Conservation (phyloP, 30 jellyfish, hydroid and myxozoan genomes). For the Hydractinia echinata region DNA sequence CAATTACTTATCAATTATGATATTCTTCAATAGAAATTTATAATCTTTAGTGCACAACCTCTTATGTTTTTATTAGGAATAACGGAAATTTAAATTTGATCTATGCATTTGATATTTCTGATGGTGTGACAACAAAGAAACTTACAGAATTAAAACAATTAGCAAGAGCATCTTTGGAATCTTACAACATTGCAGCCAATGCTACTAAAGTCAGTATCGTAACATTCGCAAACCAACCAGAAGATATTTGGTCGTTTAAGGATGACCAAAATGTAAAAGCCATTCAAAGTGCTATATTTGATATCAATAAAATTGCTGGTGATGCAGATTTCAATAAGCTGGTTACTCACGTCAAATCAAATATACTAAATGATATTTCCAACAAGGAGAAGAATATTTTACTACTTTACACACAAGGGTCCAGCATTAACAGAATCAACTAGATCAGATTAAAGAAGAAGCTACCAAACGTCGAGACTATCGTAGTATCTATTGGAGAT, state of each 20-base stretch:
- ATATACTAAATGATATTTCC: background rate
- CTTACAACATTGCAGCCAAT: background rate
- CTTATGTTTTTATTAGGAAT: slow-evolving; percentile 26
- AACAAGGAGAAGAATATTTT: background rate
- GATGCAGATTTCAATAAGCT: background rate
- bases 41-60: background rate
- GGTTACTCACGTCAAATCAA: background rate
- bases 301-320: background rate
- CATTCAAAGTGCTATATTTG: background rate
- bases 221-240: slow-evolving; percentile 11
- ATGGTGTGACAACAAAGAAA: background rate
- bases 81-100: slow-evolving; percentile 39
- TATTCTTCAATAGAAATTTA: no score
- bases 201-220: slow-evolving; percentile 13
- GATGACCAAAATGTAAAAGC: background rate
- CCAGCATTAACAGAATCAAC: background rate
- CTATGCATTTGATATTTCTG: slow-evolving; percentile 48
- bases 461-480: slow-evolving; percentile 9
- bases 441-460: background rate
- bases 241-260: background rate
- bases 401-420: slow-evolving; percentile 4
- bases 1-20: background rate
- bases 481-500: slow-evolving; percentile 18
- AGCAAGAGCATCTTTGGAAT: slow-evolving; percentile 17
- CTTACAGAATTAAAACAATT: background rate